Conservation (phyloP, 2,113 vertebrate species). For the Mobula hypostoma region DNA sequence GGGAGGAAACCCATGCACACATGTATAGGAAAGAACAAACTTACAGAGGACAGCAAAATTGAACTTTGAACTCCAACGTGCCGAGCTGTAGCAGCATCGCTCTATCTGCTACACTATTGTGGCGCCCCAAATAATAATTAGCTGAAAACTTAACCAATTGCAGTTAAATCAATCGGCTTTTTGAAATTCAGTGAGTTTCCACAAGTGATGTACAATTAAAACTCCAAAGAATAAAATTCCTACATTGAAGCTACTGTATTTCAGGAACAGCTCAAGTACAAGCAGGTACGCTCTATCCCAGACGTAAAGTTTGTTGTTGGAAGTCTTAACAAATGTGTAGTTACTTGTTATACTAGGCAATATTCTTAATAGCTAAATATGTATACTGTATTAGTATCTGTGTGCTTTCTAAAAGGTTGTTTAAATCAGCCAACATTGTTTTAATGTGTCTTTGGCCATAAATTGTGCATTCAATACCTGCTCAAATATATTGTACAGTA, state of each 20-base stretch:
- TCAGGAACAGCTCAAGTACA: background rate
- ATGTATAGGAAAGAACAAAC: too few relatives aligned
- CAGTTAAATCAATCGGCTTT: background rate
- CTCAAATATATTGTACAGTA: background rate
- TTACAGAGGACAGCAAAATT: too few relatives aligned
- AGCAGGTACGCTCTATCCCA: background rate
- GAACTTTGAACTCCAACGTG: too few relatives aligned
- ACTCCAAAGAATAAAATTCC: background rate
- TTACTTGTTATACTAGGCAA: background rate
- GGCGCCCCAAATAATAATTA: background rate
- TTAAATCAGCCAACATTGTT: background rate
- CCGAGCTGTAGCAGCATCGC: too few relatives aligned
- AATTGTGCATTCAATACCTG: background rate
- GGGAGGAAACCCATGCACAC: too few relatives aligned
- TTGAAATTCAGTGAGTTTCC: background rate
- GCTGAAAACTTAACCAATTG: background rate
- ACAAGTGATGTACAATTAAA: background rate
- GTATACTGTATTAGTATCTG: background rate
- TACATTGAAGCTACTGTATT: background rate
- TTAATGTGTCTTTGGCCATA: background rate
- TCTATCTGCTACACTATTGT: too few relatives aligned
- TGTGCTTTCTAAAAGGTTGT: background rate
- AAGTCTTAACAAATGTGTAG: background rate
- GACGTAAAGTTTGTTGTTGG: background rate
- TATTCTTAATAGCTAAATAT: background rate